Conservation (phyloP, 2,113 vertebrate species). For the Tachysurus fulvidraco region DNA sequence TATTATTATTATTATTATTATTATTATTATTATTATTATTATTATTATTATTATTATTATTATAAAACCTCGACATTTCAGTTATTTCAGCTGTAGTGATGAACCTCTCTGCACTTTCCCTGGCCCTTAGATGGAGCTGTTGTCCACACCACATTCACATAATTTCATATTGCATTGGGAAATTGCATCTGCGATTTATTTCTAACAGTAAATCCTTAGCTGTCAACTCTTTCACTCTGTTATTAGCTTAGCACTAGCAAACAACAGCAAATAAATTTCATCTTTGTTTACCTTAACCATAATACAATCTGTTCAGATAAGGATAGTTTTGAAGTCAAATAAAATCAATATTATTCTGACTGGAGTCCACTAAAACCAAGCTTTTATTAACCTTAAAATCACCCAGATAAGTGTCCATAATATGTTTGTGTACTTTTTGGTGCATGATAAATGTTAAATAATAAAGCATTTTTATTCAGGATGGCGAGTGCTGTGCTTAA, state of each 20-base stretch:
- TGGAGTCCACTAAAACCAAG: not conserved
- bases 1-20: too few species aligned
- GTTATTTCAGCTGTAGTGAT: not conserved
- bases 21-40: not conserved
- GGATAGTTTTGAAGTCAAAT: not conserved
- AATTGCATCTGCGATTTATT: constrained; percentile 1
- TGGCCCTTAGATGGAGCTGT: constrained; percentile 74
- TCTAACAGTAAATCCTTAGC: constrained; percentile 14
- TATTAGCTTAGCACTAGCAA: constrained; percentile 14
- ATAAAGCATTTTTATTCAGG: not conserved
- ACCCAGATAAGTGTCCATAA: not conserved
- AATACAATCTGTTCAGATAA: not conserved
- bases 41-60: not conserved
- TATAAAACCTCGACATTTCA: not conserved
- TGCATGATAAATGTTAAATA: not conserved
- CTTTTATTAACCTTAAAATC: not conserved
- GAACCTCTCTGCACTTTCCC: not conserved
- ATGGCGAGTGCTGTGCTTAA: not conserved
- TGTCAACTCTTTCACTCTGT: not conserved
- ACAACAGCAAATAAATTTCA: not conserved
- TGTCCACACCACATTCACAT: constrained; percentile 66
- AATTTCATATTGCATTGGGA: not conserved
- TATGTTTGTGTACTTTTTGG: not conserved
- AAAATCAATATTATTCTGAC: not conserved
- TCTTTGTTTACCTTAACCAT: not conserved